Evolutionary conservation across 2,888 invertebrate genomes (phyloP).

Genomic region (Trissolcus brochymenae): DNA sequence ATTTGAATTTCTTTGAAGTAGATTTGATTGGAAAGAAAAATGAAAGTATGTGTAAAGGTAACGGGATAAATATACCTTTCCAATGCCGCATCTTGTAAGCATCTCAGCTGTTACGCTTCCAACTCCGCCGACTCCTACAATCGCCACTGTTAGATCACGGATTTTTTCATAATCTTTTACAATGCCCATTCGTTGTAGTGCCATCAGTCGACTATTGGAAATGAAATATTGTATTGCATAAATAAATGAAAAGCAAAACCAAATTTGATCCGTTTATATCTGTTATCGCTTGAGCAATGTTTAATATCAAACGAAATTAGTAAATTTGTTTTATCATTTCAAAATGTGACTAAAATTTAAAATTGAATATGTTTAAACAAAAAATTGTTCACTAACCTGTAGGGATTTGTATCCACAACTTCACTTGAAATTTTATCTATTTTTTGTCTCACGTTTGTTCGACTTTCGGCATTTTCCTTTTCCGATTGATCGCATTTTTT

Average conservation of each 20-base stretch:
- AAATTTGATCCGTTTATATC: no score
- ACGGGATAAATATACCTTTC: slow-evolving; percentile 82
- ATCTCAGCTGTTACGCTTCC: slow-evolving; percentile 99
- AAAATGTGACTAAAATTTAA: no score
- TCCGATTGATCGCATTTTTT: slow-evolving; percentile 78
- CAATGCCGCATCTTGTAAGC: slow-evolving; percentile 98
- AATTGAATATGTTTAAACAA: no score
- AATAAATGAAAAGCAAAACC: neutral
- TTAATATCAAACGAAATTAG: no score
- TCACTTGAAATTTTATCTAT: slow-evolving; percentile 95
- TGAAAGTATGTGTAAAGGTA: slow-evolving; percentile 1
- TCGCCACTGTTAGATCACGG: slow-evolving; percentile 90
- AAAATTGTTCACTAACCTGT: slow-evolving; percentile 81
- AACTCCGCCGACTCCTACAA: slow-evolving; percentile 99
- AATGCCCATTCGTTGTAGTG: slow-evolving; percentile 98
- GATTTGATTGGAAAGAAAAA: neutral
- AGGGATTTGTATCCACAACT: slow-evolving; percentile 98
- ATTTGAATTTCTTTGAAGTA: neutral
- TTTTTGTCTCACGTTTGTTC: slow-evolving; percentile 80
- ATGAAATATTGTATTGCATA: slow-evolving; percentile 25
- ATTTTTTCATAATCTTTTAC: slow-evolving; percentile 98
- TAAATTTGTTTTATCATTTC: no score
- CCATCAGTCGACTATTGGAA: slow-evolving; percentile 93
- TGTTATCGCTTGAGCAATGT: no score
- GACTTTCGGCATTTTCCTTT: slow-evolving; percentile 62